Base-by-base conservation (phyloP, 2,797 vertebrate genomes). In the Gallinago stenura region DNA sequence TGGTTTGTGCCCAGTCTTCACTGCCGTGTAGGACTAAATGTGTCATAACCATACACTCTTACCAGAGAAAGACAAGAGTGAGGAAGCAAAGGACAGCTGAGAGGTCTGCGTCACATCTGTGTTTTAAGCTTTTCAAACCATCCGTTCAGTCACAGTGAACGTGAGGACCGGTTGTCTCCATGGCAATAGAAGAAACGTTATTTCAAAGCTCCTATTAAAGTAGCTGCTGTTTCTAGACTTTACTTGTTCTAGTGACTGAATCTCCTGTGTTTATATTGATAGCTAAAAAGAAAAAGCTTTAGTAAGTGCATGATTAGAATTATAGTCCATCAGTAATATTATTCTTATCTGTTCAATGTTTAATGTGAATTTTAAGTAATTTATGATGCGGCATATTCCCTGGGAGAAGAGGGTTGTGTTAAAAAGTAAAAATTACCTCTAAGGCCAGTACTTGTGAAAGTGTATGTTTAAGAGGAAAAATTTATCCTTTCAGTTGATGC, bases 121-220 rank as follows among this genome's bases (percentile, higher is more conserved):
- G 24, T 70, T 77, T 60, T 1, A 76, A 72, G n/a, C 62, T 65
- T 69, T 82, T 65, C 39, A 48, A 66, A 31, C 45, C 6, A 21
- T 46, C 7, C 0, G 0, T 60, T 72, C 22, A 33, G 71, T 37
- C 15, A 11, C 25, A 35, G 13, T 50, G 37, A 35, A 4, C 1
- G 2, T 48, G 69, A 89, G 35, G 69, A 45, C 31, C 33, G 16
- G 35, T 21, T 68, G 57, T 79, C 76, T 83, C 71, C 53, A 30
- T 48, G 64, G 68, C 69, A 50, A 20, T 81, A 14, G 10, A 76
- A 70, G 62, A 31, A 62, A 30, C 9, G 11, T 15, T 51, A 58
- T 68, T 90, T 79, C 56, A 35, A 30, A 66, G 12, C 33, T 57
- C 20, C 51, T 30, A 1, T 41, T 89, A 61, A 82, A 68, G 33